A percentile compares a stretch with the other conserved stretches of the same genome.
These are phyloP conservation scores for Orchestia grillus DNA, from an alignment of 1,140 invertebrate species.

Conservation along the genomic window DNA sequence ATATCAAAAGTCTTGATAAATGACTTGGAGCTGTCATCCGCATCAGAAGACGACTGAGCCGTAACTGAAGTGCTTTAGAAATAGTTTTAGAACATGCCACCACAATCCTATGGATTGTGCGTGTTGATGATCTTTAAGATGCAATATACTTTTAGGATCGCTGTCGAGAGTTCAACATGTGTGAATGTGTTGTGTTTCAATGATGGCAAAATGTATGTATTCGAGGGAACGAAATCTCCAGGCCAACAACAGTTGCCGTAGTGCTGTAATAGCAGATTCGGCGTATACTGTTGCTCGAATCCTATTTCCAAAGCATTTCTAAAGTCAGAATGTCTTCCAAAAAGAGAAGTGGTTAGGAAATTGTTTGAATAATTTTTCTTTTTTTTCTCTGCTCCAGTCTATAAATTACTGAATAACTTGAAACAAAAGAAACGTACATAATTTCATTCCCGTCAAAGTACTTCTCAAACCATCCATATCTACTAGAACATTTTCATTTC, in stretches of 20 bases:
- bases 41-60: constrained; percentile 3
- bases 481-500: too few species aligned
- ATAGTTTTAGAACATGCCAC: neutral
- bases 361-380: neutral
- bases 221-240: neutral
- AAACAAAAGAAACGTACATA: neutral
- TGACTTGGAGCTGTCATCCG: constrained; percentile 33
- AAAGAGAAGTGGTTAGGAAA: neutral
- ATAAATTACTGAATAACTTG: neutral
- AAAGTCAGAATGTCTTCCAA: neutral
- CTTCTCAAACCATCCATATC: too few species aligned
- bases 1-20: constrained; percentile 13
- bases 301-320: neutral
- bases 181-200: neutral
- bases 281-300: neutral
- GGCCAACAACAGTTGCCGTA: neutral
- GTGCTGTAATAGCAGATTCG: neutral
- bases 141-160: neutral
- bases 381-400: neutral
- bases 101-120: neutral
- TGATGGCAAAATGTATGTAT: neutral
- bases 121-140: neutral
- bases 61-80: neutral
- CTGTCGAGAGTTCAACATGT: neutral
- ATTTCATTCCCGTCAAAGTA: neutral